Percentiles rank a stretch among this genome's conserved stretches.
Evolutionary conservation across 2,888 invertebrate genomes (phyloP).

Genomic region (Tridacna gigas): DNA sequence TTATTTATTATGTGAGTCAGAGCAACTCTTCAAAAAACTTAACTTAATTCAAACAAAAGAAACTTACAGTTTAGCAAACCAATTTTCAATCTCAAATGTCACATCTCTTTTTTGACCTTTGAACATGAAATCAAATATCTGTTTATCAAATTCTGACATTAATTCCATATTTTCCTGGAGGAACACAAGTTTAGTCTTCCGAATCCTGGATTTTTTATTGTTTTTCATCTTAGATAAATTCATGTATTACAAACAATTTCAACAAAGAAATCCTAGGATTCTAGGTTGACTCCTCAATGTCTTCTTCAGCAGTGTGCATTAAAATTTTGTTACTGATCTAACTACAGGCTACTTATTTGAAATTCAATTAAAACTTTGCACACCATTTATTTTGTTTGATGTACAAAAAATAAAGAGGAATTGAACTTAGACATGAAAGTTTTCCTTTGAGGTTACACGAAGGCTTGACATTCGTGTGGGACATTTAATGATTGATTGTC

Average conservation of each 20-base stretch:
- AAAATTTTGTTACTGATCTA: background rate
- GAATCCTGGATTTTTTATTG: slow-evolving; percentile 12
- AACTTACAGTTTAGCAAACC: slow-evolving; percentile 46
- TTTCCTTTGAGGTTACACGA: slow-evolving; percentile 3
- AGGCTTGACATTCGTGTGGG: background rate
- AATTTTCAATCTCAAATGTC: slow-evolving; percentile 38
- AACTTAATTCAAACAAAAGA: no score
- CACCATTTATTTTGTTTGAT: background rate
- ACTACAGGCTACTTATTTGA: background rate
- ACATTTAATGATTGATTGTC: no score
- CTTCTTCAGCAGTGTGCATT: background rate
- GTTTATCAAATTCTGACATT: slow-evolving; percentile 49
- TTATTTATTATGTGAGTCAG: no score
- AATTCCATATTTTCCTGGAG: slow-evolving; percentile 51
- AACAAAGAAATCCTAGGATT: background rate
- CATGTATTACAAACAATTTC: background rate
- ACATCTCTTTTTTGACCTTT: slow-evolving; percentile 49
- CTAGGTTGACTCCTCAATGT: background rate
- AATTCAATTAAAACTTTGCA: background rate
- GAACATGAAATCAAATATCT: slow-evolving; percentile 53
- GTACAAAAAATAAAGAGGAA: background rate
- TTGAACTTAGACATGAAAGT: slow-evolving; percentile 6
- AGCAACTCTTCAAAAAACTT: no score
- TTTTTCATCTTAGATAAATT: slow-evolving; percentile 1
- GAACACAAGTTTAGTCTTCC: slow-evolving; percentile 38